Base-by-base conservation (phyloP, 2,888 invertebrate genomes). In the Marronus borbonicus region DNA sequence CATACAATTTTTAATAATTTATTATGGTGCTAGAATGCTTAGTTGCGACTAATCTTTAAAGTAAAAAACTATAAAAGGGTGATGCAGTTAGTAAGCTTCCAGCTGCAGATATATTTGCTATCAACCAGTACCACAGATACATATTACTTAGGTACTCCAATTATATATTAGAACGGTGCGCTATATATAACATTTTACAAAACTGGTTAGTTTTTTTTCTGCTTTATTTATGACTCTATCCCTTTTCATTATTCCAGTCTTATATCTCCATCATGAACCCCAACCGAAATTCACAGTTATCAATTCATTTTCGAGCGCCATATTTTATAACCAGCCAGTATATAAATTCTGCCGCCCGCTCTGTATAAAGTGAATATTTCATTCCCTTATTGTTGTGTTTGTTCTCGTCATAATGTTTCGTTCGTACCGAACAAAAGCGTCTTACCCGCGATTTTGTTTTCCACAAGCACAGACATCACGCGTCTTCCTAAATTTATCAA, bases 351-450 rank as follows among this genome's bases (percentile, higher is more conserved):
- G 36, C 76, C 52, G 31, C 52, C 49, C 24, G 66, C 39, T 24
- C 55, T 58, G 55, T 58, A 17, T 58, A 62, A 64, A 77, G 77
- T 77, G 64, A 65, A 72, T 77, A 77, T 77, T 77, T 72, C 77
- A 77, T 77, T 77, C 64, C 60, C 77, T 77, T 65, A 72, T 77
- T 77, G 77, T 77, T 77, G 64, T 70, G 52, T 70, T 70, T 77
- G 70, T 77, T 77, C 70, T 49, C 60, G 69, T 72, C 72, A 39
- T 64, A 70, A 72, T 70, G 64, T 72, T 77, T 64, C 70, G 72
- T 52, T 77, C 55, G 17, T 20, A 20, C 77, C 17, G 77, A 64
- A 77, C 72, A 77, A 77, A 76, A 77, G 77, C 50, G 64, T 62
- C 77, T 70, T 77, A 50, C 52, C 50, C 77, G 55, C 55, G 70